These are phyloP conservation scores for Alexandromys fortis DNA, from an alignment of 2,113 vertebrate genomes.

Conservation along the genomic window DNA sequence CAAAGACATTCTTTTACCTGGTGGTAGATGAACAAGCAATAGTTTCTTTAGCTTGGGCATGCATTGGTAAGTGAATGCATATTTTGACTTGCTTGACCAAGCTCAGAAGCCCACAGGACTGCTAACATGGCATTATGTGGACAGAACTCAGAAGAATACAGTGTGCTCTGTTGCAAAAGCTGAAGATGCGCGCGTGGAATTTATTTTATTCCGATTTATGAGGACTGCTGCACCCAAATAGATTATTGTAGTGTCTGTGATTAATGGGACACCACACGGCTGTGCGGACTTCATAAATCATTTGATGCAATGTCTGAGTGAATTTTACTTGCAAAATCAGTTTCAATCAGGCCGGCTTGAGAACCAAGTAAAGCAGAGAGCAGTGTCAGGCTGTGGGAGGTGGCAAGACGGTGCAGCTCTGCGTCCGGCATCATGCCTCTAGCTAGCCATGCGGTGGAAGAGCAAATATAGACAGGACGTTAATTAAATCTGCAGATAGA, in stretches of 20 bases:
- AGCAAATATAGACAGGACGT: constrained; percentile 45
- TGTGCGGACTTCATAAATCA: constrained; percentile 82
- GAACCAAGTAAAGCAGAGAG: constrained; percentile 57
- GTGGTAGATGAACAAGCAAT: constrained; percentile 38
- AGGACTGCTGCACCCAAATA: constrained; percentile 81
- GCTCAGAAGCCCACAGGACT: constrained; percentile 69
- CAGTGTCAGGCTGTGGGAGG: constrained; percentile 50
- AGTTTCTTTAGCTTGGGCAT: constrained; percentile 71
- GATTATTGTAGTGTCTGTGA: constrained; percentile 83
- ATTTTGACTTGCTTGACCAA: constrained; percentile 72
- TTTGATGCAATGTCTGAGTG: constrained; percentile 74
- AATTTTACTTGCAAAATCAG: constrained; percentile 83
- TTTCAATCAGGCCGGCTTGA: constrained; percentile 71
- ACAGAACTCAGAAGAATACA: constrained; percentile 59
- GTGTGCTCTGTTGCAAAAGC: constrained; percentile 51
- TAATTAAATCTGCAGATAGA: constrained; percentile 82
- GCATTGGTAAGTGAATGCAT: constrained; percentile 59
- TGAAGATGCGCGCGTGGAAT: constrained; percentile 75
- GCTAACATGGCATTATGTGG: constrained; percentile 60
- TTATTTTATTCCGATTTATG: constrained; percentile 80
- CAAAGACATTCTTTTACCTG: constrained; percentile 4
- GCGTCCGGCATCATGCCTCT: constrained; percentile 42
- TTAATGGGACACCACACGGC: constrained; percentile 79
- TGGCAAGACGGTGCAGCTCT: neutral
- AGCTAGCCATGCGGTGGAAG: constrained; percentile 68